phyloP scores from a whole-genome alignment of 1,140 invertebrate genomes.

The Dendrolimus kikuchii region DNA sequence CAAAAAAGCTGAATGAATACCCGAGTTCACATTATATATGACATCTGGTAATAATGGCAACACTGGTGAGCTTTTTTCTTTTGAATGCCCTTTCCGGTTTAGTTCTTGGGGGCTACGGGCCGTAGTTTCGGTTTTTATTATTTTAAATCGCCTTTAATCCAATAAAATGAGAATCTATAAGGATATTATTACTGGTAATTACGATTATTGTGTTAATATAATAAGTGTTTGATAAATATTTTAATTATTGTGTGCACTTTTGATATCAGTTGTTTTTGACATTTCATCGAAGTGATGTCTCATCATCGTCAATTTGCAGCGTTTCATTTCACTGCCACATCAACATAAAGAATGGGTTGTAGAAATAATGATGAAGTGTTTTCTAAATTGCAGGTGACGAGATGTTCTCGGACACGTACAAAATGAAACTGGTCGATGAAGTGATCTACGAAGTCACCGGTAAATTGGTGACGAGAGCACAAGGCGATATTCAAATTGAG shows the following conservation, averaged over 20 bases:
- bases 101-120: slow-evolving; percentile 73
- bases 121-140: slow-evolving; percentile 77
- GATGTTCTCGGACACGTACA: slow-evolving; percentile 98
- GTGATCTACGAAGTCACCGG: slow-evolving; percentile 97
- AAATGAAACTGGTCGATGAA: slow-evolving; percentile 93
- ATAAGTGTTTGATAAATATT: slow-evolving; percentile 27
- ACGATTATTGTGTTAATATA: slow-evolving; percentile 22
- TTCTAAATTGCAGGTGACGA: slow-evolving; percentile 86
- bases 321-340: slow-evolving; percentile 53
- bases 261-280: slow-evolving; percentile 54
- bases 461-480: slow-evolving; percentile 82
- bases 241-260: slow-evolving; percentile 15
- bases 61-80: slow-evolving; percentile 29
- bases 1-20: too few species aligned
- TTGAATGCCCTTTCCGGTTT: slow-evolving; percentile 73
- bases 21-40: too few species aligned
- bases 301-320: slow-evolving; percentile 23
- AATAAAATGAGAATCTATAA: slow-evolving; percentile 96
- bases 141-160: slow-evolving; percentile 79
- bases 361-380: slow-evolving; percentile 9
- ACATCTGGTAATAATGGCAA: too few species aligned
- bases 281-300: slow-evolving; percentile 38
- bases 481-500: slow-evolving; percentile 86
- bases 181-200: slow-evolving; percentile 92
- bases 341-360: slow-evolving; percentile 19